A percentile compares a stretch with the other conserved stretches of the same genome.
phyloP scores from a whole-genome alignment of 2,113 vertebrate genomes.

The Acrocephalus kingi region DNA sequence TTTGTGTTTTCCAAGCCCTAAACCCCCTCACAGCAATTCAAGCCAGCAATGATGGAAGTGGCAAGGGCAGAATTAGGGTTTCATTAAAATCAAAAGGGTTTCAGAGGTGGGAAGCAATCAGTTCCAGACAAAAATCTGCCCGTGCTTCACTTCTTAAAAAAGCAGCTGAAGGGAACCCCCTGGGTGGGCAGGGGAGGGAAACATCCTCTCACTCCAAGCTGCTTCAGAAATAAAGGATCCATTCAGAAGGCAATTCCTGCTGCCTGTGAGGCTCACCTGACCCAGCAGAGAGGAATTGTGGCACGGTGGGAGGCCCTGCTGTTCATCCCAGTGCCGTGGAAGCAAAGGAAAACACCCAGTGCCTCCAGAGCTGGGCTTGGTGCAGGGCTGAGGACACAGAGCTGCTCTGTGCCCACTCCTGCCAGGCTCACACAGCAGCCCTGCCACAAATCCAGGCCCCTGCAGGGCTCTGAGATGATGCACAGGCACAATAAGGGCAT shows the following conservation, averaged over 20 bases:
- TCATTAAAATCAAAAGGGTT: not conserved
- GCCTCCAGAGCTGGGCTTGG: not conserved
- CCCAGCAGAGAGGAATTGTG: not conserved
- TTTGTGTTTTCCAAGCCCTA: not conserved
- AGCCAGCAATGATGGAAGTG: not conserved
- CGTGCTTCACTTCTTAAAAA: not conserved
- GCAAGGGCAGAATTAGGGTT: not conserved
- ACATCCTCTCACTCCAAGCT: not conserved
- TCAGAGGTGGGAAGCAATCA: not conserved
- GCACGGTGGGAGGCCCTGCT: not conserved
- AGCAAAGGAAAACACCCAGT: not conserved
- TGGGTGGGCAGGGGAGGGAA: not conserved
- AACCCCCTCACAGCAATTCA: not conserved
- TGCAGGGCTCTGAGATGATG: not conserved
- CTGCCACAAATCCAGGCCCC: not conserved
- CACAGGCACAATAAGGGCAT: not conserved
- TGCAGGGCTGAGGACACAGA: not conserved
- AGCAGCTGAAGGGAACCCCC: not conserved
- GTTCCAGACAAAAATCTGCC: not conserved
- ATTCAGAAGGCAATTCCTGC: conserved; percentile 3
- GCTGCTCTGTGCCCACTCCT: not conserved
- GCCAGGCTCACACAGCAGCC: not conserved
- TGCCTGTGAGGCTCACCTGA: conserved; percentile 20
- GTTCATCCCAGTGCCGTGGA: not conserved
- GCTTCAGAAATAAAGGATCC: not conserved